phyloP scores from a whole-genome alignment of 2,888 invertebrate species.

The Cephus pygmeus region DNA sequence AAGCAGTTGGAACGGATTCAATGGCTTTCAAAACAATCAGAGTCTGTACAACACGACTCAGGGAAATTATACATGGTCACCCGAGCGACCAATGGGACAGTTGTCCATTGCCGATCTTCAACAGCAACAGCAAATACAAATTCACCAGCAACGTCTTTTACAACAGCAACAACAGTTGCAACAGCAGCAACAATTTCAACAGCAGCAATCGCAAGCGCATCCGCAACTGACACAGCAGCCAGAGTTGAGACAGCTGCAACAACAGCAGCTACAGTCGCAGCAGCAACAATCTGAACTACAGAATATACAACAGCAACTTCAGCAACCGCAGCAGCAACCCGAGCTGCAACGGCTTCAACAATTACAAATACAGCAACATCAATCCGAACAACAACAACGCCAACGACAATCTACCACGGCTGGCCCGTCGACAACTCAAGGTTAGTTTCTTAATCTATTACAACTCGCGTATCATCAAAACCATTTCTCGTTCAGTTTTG shows the following conservation, averaged over 20 bases:
- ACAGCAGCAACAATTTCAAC: slow-evolving; percentile 7
- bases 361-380: neutral
- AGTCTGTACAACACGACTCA: neutral
- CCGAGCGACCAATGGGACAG: neutral
- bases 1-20: slow-evolving; percentile 26
- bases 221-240: slow-evolving; percentile 11
- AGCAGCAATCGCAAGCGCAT: slow-evolving; percentile 18
- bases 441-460: neutral
- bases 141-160: slow-evolving; percentile 11
- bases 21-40: neutral
- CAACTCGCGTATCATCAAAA: neutral
- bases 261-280: slow-evolving; percentile 7
- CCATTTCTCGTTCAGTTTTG: no score
- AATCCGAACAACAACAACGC: slow-evolving; percentile 3
- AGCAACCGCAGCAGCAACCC: slow-evolving; percentile 7
- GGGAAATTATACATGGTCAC: neutral
- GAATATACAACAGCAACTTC: neutral
- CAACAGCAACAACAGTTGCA: slow-evolving; percentile 18
- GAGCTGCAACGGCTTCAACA: neutral
- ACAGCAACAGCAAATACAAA: slow-evolving; percentile 15
- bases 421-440: slow-evolving; percentile 3
- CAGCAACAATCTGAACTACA: neutral
- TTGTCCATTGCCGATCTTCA: slow-evolving; percentile 10
- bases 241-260: neutral
- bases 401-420: slow-evolving; percentile 10